Evolutionary conservation across 2,797 vertebrate genomes (phyloP).

Genomic region (Gobionotothen gibberifrons): DNA sequence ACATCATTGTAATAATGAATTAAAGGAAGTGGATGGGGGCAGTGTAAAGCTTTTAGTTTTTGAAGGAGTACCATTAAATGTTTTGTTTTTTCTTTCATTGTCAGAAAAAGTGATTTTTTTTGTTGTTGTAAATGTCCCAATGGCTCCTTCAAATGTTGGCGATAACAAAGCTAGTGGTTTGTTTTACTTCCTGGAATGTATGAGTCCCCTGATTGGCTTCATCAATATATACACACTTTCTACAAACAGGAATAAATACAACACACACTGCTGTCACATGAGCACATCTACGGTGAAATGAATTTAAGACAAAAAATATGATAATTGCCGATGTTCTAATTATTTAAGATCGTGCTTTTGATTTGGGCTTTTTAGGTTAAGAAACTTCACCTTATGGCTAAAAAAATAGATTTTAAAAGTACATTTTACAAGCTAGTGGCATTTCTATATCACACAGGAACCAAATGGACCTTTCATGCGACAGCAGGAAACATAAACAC

Average conservation of each 20-base stretch:
- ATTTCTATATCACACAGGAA: neutral
- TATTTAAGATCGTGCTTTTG: neutral
- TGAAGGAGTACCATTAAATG: too few species aligned
- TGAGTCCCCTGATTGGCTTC: constrained; percentile 67
- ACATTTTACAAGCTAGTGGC: neutral
- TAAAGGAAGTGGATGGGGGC: neutral
- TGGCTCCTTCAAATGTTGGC: constrained; percentile 37
- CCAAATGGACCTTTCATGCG: constrained; percentile 24
- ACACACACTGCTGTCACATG: constrained; percentile 70
- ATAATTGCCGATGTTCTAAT: neutral
- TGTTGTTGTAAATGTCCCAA: constrained; percentile 2
- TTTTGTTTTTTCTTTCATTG: neutral
- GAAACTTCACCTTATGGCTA: neutral
- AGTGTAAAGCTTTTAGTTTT: neutral
- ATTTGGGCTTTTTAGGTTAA: neutral
- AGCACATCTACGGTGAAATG: constrained; percentile 11
- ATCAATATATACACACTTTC: constrained; percentile 82
- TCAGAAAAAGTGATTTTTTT: constrained; percentile 21
- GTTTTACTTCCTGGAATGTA: constrained; percentile 63
- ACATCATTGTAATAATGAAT: constrained; percentile 1
- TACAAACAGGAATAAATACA: constrained; percentile 83
- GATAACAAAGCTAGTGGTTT: constrained; percentile 58
- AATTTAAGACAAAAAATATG: constrained; percentile 1
- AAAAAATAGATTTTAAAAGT: neutral
- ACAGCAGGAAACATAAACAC: constrained; percentile 77